Conservation (phyloP, 2,113 vertebrate genomes). For the Periophthalmodon schlosseri region DNA sequence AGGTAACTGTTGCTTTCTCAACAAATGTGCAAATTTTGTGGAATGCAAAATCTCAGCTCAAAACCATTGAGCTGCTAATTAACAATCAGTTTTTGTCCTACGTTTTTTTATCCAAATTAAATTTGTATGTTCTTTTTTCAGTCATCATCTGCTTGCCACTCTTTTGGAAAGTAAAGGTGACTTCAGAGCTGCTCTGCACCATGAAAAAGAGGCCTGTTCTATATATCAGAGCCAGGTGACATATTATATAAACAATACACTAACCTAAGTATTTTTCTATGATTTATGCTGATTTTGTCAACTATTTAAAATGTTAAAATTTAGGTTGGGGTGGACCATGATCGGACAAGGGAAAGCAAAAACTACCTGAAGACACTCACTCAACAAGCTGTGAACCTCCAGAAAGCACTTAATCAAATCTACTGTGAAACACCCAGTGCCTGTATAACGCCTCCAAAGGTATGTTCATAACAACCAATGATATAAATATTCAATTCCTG, state of each 20-base stretch:
- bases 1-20: conserved; percentile 70
- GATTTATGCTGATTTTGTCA: not conserved
- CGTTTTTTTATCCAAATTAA: not conserved
- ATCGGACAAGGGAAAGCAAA: conserved; percentile 88
- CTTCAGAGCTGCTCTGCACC: conserved; percentile 88
- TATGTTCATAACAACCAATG: conserved; percentile 37
- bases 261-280: not conserved
- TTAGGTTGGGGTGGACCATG: conserved; percentile 88
- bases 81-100: not conserved
- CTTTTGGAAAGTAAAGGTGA: conserved; percentile 92
- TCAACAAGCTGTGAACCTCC: conserved; percentile 88
- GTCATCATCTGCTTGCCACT: conserved; percentile 89
- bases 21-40: not conserved
- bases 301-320: not conserved
- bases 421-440: conserved; percentile 84
- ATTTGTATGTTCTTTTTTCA: conserved; percentile 40
- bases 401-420: conserved; percentile 91
- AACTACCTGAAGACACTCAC: conserved; percentile 93
- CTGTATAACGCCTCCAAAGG: conserved; percentile 85
- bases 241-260: not conserved
- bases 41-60: not conserved
- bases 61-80: not conserved
- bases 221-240: conserved; percentile 90
- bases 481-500: not conserved
- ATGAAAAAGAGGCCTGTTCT: conserved; percentile 89